These are phyloP conservation scores for Oreotrochilus melanogaster DNA, from an alignment of 2,113 vertebrate species.

Conservation along the genomic window DNA sequence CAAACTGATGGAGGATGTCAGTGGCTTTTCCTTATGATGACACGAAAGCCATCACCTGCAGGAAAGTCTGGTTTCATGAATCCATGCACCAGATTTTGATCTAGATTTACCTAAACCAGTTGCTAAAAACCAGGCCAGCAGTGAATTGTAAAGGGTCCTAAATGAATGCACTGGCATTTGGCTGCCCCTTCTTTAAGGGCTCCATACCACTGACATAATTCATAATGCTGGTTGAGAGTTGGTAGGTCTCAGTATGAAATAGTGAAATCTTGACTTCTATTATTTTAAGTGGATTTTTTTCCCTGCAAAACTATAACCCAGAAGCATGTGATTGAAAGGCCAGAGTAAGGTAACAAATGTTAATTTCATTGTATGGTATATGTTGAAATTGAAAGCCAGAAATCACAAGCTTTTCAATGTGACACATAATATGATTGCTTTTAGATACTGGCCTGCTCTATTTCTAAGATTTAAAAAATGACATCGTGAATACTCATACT, in stretches of 20 bases:
- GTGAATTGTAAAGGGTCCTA: neutral
- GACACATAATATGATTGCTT: constrained; percentile 27
- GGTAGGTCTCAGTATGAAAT: neutral
- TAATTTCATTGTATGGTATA: constrained; percentile 37
- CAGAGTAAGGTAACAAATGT: constrained; percentile 12
- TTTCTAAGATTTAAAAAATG: constrained; percentile 34
- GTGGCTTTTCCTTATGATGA: neutral
- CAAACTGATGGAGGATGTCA: neutral
- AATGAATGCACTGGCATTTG: neutral
- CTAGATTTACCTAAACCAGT: neutral
- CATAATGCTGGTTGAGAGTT: neutral
- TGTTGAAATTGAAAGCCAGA: constrained; percentile 22
- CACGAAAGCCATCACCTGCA: neutral
- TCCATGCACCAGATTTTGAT: neutral
- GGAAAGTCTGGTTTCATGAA: neutral
- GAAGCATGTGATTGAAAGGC: constrained; percentile 26
- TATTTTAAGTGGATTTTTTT: constrained; percentile 33
- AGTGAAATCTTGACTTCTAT: constrained; percentile 34
- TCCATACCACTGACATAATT: neutral
- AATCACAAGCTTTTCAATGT: constrained; percentile 51
- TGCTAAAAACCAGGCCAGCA: neutral
- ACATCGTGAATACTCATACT: constrained; percentile 38
- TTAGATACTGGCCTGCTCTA: constrained; percentile 31
- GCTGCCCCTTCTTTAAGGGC: neutral
- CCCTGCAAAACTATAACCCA: neutral